phyloP scores from a whole-genome alignment of 2,797 vertebrate genomes.

The Amphiprion clarkii region DNA sequence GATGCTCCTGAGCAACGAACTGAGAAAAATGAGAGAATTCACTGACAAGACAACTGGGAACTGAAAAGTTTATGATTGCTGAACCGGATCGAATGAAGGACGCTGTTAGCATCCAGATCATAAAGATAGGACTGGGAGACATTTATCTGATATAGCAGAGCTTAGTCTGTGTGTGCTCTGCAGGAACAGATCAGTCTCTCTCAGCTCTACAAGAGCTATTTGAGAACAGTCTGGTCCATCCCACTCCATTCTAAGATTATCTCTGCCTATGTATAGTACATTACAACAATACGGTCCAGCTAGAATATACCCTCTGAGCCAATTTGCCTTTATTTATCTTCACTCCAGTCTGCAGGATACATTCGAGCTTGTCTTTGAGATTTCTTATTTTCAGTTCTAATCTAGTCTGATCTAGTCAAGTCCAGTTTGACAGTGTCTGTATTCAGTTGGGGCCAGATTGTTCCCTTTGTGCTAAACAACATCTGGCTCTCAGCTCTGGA shows the following conservation, averaged over 20 bases:
- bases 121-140: conserved; percentile 40
- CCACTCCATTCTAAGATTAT: conserved; percentile 49
- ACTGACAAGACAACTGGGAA: conserved; percentile 43
- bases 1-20: conserved; percentile 21
- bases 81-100: conserved; percentile 41
- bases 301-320: conserved; percentile 23
- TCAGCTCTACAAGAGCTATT: conserved; percentile 49
- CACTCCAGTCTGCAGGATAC: not conserved
- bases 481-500: conserved; percentile 67
- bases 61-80: conserved; percentile 39
- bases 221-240: conserved; percentile 50
- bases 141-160: conserved; percentile 49
- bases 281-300: not conserved
- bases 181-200: conserved; percentile 63
- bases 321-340: conserved; percentile 32
- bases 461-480: conserved; percentile 57
- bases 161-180: conserved; percentile 46
- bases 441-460: conserved; percentile 53
- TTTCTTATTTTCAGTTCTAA: conserved; percentile 25
- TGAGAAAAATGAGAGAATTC: conserved; percentile 43
- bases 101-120: conserved; percentile 24
- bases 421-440: conserved; percentile 41
- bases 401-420: conserved; percentile 48
- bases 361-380: conserved; percentile 27
- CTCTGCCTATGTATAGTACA: conserved; percentile 47